Base-by-base conservation (phyloP, 2,113 vertebrate species). In the Callipepla californica region DNA sequence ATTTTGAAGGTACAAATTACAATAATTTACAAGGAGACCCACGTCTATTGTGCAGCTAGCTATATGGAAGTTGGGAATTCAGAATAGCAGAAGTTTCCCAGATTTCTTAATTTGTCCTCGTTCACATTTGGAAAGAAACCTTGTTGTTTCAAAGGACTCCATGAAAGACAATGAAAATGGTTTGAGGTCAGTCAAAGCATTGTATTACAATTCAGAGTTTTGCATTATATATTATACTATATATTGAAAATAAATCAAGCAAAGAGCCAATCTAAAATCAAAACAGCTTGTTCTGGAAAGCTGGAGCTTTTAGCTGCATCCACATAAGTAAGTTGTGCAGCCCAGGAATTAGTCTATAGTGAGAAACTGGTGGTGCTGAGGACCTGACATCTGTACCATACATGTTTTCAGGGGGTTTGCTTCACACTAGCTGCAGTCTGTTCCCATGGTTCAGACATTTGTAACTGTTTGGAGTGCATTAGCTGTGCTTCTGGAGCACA, bases 401-500 rank as follows among this genome's bases (percentile, higher is more conserved):
- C 93, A 94, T 4, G 6, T 77, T 95, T 95, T 95, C 1, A 1
- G 73, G 85, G 68, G 1, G 32, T 82, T 93, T 87, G 38, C 84
- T 96, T 87, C 79, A 87, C 92, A 94, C 92, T 80, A 93, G 45
- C 55, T 94, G 80, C 62, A 91, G 67, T 94, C 85, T 93, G 90
- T 96, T 96, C 94, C 96, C 96, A 96, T 90, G 94, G 92, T 70
- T 94, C 94, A 87, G 87, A 62, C 75, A 90, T 94, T 89, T 16
- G 0, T 67, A 88, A 48, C 45, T 87, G 80, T 78, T 93, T 93
- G 90, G 90, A 93, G 87, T 50, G 18, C 68, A 96, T 96, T 96
- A 95, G 87, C 51, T 77, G 90, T 90, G 90, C 90, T 96, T 96
- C 96, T 96, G 96, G 93, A 96, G 94, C 87, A 91, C 96, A 96